These are phyloP conservation scores for Ceratoteleas bidentatus DNA, from an alignment of 1,140 invertebrate species.

Conservation along the genomic window DNA sequence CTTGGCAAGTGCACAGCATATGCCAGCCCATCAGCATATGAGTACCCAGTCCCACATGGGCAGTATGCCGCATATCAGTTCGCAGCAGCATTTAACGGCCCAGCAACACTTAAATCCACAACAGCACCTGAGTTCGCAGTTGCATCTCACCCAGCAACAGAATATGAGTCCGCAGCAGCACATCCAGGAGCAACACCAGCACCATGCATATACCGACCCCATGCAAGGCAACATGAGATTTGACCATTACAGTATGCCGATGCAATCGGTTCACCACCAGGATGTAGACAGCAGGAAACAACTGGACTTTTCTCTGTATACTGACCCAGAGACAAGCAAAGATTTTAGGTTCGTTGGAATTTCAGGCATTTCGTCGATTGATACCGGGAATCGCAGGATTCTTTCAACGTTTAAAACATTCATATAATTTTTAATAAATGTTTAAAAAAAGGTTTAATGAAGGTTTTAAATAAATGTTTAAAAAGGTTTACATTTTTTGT, in stretches of 20 bases:
- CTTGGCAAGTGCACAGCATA: slow-evolving; percentile 18
- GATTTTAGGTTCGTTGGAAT: slow-evolving; percentile 39
- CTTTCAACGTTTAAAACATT: no score
- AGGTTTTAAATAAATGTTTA: no score
- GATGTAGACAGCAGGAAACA: slow-evolving; percentile 24
- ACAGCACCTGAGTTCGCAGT: not conserved
- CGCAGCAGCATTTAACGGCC: slow-evolving; percentile 7
- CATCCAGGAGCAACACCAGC: slow-evolving; percentile 1
- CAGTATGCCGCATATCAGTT: not conserved
- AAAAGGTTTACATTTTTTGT: no score
- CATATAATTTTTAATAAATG: no score
- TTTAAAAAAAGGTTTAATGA: no score
- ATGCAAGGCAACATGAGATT: slow-evolving; percentile 27
- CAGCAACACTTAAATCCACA: no score
- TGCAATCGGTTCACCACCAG: slow-evolving; percentile 20
- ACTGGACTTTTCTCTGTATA: slow-evolving; percentile 29
- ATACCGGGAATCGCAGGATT: no score
- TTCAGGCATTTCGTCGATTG: no score
- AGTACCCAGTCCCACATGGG: slow-evolving; percentile 4
- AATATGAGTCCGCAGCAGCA: slow-evolving; percentile 2
- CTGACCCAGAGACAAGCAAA: slow-evolving; percentile 36
- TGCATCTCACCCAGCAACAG: slow-evolving; percentile 7
- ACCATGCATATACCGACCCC: slow-evolving; percentile 21
- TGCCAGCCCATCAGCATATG: slow-evolving; percentile 6
- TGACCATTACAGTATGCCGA: slow-evolving; percentile 28